Percentiles rank a stretch among this genome's conserved stretches.
phyloP scores from a whole-genome alignment of 2,888 invertebrate genomes.

The Tenthredo notha region DNA sequence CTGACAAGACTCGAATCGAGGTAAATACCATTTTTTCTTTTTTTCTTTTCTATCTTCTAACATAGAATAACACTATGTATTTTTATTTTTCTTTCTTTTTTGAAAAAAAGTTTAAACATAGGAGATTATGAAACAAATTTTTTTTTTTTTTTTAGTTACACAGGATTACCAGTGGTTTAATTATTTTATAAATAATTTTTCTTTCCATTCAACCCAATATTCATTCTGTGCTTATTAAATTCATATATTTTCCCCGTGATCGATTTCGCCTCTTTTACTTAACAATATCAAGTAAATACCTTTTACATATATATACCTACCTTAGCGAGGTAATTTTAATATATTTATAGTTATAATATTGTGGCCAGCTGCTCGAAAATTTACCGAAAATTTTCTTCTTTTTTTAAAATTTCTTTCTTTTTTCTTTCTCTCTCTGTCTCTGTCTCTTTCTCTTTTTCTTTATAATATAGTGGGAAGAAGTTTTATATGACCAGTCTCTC shows the following conservation, averaged over 20 bases:
- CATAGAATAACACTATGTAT: conserved; percentile 19
- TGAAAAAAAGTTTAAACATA: neutral
- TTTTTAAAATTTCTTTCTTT: neutral
- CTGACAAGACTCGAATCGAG: conserved; percentile 69
- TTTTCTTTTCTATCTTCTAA: conserved; percentile 9
- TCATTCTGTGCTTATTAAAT: conserved; percentile 2
- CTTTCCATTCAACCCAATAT: neutral
- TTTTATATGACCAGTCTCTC: conserved; percentile 38
- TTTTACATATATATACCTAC: neutral
- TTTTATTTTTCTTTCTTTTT: neutral
- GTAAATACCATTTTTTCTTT: conserved; percentile 61
- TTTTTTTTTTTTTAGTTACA: neutral
- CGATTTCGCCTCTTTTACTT: neutral
- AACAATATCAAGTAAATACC: neutral
- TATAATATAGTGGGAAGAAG: neutral
- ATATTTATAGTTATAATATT: conserved; percentile 22
- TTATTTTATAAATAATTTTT: conserved; percentile 15
- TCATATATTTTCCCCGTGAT: conserved; percentile 21
- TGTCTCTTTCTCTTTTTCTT: neutral
- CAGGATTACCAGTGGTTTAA: conserved; percentile 45
- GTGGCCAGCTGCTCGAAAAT: conserved; percentile 34
- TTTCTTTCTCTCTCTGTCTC: neutral
- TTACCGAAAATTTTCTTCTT: neutral
- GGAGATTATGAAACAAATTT: conserved; percentile 2
- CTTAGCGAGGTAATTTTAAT: neutral